Base-by-base conservation (phyloP, 2,113 vertebrate species). In the Ageneiosus marmoratus region DNA sequence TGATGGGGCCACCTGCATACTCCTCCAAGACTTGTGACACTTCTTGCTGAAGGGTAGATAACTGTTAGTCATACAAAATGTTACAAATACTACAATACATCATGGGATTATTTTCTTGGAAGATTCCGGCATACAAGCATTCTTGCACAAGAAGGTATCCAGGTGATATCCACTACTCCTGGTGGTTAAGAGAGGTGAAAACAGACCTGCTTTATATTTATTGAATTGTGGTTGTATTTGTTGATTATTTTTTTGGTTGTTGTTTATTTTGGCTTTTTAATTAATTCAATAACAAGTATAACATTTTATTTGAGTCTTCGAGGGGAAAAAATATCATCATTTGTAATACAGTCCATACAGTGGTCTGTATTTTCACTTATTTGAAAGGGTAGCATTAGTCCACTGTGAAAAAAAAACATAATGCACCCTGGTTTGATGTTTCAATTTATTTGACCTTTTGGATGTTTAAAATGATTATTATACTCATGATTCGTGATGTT, bases 331-430 rank as follows among this genome's bases (percentile, higher is more conserved):
- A 22, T 5, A n/a, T 46, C 13, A 72, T 72, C 11, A 41, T 50
- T 72, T 73, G 70, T 73, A 50, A 48, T 50, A 2, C 46, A n/a
- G 16, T 73, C 46, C n/a, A 22, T 48, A 18, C 44, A 51, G n/a
- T 74, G n/a, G 27, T 10, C n/a, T 29, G 27, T 74, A 50, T 50
- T 51, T 74, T 74, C 69, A 74, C 6, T 74, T 73, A 29, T 50
- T 50, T 74, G 27, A 50, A 32, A 50, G 72, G 27, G 72, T 74
- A 74, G 46, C n/a, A 32, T 74, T 74, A 4, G 13, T 74, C 27
- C 27, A 32, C 27, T 29, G 29, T 74, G 72, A 20, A 22, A 53
- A 72, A n/a, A 75, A 53, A 29, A 4, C 50, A 3, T 34, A 20
- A n/a, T 74, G 48, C n/a, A 53, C 73, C 73, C 73, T 75, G 27